Percentiles rank a stretch among this genome's conserved stretches.
These are phyloP conservation scores for Mastacembelus armatus DNA, from an alignment of 2,797 vertebrate genomes.

Conservation along the genomic window DNA sequence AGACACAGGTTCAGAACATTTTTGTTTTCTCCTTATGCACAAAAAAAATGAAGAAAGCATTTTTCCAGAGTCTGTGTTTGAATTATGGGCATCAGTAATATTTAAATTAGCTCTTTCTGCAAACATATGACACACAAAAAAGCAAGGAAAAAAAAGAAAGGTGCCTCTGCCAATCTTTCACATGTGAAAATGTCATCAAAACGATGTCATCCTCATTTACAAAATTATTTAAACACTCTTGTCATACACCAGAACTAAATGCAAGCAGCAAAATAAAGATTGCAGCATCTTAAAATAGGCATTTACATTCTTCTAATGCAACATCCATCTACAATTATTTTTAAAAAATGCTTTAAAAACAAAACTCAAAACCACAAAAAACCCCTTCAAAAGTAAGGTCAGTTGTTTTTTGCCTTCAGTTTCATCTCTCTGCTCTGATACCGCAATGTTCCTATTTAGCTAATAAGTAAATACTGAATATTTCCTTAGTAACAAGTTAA, in stretches of 20 bases:
- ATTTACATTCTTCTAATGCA: too few species aligned
- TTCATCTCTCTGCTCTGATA: too few species aligned
- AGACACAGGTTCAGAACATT: constrained; percentile 4
- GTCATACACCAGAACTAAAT: not conserved
- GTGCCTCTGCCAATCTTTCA: not conserved
- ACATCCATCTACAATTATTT: too few species aligned
- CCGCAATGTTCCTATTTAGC: too few species aligned
- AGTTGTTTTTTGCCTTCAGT: too few species aligned
- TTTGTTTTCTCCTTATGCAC: constrained; percentile 6
- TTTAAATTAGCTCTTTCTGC: too few species aligned
- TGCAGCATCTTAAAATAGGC: not conserved
- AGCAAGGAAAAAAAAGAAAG: too few species aligned
- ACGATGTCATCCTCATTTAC: not conserved
- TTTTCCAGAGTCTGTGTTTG: constrained; percentile 44
- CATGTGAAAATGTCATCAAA: not conserved
- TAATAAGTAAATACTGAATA: too few species aligned
- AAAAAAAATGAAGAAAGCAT: constrained; percentile 16
- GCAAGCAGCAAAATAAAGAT: not conserved
- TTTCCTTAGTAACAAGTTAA: too few species aligned
- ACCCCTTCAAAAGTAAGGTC: too few species aligned
- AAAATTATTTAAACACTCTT: not conserved
- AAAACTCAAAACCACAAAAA: too few species aligned
- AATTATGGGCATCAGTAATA: constrained; percentile 6
- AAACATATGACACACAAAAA: not conserved
- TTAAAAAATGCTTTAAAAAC: too few species aligned